Conservation (phyloP, 2,113 vertebrate species). For the Nestor notabilis region DNA sequence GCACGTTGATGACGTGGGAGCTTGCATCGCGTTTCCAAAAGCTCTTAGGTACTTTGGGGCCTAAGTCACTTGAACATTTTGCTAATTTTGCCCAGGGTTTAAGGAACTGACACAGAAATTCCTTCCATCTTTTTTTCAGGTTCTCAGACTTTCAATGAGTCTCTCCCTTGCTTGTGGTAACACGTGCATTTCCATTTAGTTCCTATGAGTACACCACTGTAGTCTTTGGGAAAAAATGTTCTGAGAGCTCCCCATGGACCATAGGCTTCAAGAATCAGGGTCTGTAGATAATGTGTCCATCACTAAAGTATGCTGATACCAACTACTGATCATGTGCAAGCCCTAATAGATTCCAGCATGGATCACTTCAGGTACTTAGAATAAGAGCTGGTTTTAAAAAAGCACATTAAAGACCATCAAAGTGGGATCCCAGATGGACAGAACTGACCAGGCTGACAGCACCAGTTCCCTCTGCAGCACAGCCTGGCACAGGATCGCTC, state of each 20-base stretch:
- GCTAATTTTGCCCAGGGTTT: not conserved
- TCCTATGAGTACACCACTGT: too few relatives aligned
- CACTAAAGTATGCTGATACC: not conserved
- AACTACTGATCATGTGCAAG: not conserved
- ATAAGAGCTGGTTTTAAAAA: not conserved
- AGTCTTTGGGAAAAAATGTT: not conserved
- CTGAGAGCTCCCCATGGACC: not conserved
- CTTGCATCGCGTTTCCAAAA: not conserved
- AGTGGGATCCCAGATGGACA: not conserved
- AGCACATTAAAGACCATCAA: not conserved
- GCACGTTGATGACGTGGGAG: accelerated
- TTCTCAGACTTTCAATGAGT: not conserved
- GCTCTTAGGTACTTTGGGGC: not conserved
- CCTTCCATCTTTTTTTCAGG: not conserved
- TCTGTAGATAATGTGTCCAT: not conserved
- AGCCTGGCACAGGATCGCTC: not conserved
- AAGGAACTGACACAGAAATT: not conserved
- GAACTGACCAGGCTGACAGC: not conserved
- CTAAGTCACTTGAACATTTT: not conserved
- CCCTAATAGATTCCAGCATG: not conserved
- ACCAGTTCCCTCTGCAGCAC: not conserved
- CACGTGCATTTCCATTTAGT: not conserved
- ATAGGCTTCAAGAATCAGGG: not conserved
- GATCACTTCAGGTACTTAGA: not conserved
- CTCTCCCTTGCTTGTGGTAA: not conserved